phyloP scores from a whole-genome alignment of 2,113 vertebrate species.

The Chaetura pelagica region DNA sequence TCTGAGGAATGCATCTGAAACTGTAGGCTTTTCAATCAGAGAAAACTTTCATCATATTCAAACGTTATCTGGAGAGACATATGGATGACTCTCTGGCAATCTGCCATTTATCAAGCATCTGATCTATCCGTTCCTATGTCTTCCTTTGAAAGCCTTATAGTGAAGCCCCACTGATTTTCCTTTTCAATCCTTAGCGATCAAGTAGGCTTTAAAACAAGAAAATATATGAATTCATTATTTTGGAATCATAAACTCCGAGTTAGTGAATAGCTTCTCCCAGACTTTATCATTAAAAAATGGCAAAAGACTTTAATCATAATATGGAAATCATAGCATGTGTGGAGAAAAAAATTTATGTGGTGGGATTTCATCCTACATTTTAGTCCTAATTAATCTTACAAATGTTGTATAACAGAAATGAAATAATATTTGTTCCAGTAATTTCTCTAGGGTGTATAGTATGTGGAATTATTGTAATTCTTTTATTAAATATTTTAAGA shows the following conservation, averaged over 20 bases:
- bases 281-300: not conserved
- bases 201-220: slow-evolving; percentile 52
- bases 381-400: not conserved
- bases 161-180: slow-evolving; percentile 20
- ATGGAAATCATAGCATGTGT: not conserved
- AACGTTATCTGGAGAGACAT: not conserved
- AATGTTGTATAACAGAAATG: not conserved
- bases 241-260: slow-evolving; percentile 8
- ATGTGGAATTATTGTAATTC: not conserved
- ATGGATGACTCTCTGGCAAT: slow-evolving; percentile 30
- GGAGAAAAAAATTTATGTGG: not conserved
- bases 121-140: not conserved
- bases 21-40: not conserved
- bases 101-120: slow-evolving; percentile 11
- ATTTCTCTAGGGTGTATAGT: not conserved
- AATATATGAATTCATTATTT: slow-evolving; percentile 39
- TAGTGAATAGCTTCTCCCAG: slow-evolving; percentile 1
- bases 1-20: not conserved
- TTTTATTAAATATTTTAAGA: not conserved
- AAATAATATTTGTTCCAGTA: not conserved
- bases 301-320: not conserved
- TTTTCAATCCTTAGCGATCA: not conserved
- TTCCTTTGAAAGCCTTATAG: not conserved
- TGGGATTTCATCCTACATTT: not conserved
- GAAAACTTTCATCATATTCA: not conserved